phyloP scores from a whole-genome alignment of 2,797 vertebrate species.

The Manis crassicaudata region DNA sequence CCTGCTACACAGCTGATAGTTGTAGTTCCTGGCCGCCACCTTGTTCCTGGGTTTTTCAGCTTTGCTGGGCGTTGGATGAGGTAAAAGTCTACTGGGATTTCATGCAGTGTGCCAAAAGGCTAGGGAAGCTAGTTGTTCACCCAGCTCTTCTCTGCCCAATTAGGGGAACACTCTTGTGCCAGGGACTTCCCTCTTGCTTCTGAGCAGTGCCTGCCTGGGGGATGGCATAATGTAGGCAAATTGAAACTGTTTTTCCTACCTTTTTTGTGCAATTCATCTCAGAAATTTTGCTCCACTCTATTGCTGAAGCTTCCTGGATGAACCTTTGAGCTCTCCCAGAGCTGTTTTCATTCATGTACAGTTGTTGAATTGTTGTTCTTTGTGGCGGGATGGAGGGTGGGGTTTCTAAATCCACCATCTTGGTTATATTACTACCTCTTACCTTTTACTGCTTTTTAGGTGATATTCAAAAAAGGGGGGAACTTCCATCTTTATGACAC shows the following conservation, averaged over 20 bases:
- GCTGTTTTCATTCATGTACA: neutral
- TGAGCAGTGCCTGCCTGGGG: neutral
- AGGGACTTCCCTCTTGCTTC: neutral
- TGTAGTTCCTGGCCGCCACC: neutral
- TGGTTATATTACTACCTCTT: neutral
- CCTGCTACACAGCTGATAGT: neutral
- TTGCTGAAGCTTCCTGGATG: neutral
- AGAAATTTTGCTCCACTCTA: neutral
- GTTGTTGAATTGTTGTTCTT: neutral
- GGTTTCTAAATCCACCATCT: neutral
- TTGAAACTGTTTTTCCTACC: neutral
- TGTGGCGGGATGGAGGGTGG: rapidly evolving
- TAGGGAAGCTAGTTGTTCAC: neutral
- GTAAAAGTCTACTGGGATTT: neutral
- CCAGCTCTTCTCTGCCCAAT: neutral
- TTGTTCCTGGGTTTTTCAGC: neutral
- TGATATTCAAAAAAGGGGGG: neutral
- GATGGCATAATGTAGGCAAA: no score
- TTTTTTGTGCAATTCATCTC: neutral
- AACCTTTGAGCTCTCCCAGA: neutral
- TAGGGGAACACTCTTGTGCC: neutral
- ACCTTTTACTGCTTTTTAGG: neutral
- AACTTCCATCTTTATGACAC: neutral
- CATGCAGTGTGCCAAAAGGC: neutral
- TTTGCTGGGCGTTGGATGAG: neutral